Evolutionary conservation across 1,140 invertebrate genomes (phyloP), one percentile per base, ranked within the genome.

Genomic region (Neocloeon triangulifer): DNA sequence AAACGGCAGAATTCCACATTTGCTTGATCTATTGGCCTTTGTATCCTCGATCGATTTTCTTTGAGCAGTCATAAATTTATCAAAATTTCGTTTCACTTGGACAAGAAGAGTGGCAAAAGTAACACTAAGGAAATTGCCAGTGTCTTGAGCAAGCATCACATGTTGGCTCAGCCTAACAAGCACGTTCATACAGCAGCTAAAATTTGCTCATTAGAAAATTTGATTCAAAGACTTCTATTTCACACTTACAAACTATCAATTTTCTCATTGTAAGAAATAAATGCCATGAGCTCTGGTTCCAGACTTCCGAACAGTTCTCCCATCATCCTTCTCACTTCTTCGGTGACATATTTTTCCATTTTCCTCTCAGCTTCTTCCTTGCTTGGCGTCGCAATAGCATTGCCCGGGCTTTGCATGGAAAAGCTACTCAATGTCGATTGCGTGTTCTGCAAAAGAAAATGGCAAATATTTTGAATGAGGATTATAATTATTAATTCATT

Each of bases 81-180:
- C 92, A 49, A 95, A 88, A 40, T 77, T 81, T 25, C 91, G 59
- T 58, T 96, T 96, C n/a, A 89, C 79, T 53, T 86, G 78, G 14
- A 94, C 76, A 18, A 92, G 56, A 40, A 75, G 70, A 26, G 73
- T 80, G 13, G 77, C 88, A 51, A 84, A 86, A 16, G 79, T 81
- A 57, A 80, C 84, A 37, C 77, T 81, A 13, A 92, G 61, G 51
- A 79, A 95, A 38, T 84, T 88, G 40, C 86, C 84, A 16, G 81
- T 71, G 48, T 89, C 82, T 57, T 88, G 74, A 5, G 82, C 76
- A 23, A 76, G 79, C 61, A 85, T 72, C 4, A 91, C 84, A 50
- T 91, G 85, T 42, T 85, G 72, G 34, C 76, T 82, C 36, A 92
- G 57, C 25, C 79, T 63, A 5, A 94, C 84, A 39, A 94, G 62